phyloP scores from a whole-genome alignment of 2,113 vertebrate species.

The Nicator chloris region DNA sequence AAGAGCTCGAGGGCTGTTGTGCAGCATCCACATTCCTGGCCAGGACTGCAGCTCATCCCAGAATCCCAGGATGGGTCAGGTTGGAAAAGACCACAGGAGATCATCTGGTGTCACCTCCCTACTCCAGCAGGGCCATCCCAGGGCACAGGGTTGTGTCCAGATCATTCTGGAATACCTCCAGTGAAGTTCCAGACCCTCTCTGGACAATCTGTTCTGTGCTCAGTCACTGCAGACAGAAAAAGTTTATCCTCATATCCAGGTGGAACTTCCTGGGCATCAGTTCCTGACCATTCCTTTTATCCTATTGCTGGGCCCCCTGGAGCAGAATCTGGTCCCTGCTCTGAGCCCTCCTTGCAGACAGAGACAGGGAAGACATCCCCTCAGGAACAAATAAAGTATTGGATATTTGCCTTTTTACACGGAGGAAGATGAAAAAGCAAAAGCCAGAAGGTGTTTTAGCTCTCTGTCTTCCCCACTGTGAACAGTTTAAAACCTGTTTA shows the following conservation, averaged over 20 bases:
- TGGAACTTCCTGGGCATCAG: neutral
- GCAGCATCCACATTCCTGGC: neutral
- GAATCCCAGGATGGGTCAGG: neutral
- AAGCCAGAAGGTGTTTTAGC: neutral
- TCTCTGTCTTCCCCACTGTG: neutral
- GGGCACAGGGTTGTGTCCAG: neutral
- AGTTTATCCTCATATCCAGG: neutral
- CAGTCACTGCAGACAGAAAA: neutral
- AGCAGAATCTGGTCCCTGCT: neutral
- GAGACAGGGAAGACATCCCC: neutral
- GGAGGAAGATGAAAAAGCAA: neutral
- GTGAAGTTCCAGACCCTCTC: neutral
- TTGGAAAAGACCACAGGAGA: neutral
- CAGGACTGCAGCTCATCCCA: neutral
- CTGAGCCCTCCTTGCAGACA: neutral
- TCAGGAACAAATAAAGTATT: neutral
- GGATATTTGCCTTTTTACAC: neutral
- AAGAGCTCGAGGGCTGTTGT: neutral
- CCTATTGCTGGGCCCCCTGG: fast-evolving
- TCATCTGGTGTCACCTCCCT: neutral
- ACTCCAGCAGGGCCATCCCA: neutral
- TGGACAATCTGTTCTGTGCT: neutral
- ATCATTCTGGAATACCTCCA: neutral
- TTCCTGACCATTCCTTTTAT: neutral
- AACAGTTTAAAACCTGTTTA: neutral